A percentile compares a stretch with the other conserved stretches of the same genome.
Evolutionary conservation across 37 sponge, comb jelly and placozoan species (phyloP).

Genomic region (Eunapius fragilis): DNA sequence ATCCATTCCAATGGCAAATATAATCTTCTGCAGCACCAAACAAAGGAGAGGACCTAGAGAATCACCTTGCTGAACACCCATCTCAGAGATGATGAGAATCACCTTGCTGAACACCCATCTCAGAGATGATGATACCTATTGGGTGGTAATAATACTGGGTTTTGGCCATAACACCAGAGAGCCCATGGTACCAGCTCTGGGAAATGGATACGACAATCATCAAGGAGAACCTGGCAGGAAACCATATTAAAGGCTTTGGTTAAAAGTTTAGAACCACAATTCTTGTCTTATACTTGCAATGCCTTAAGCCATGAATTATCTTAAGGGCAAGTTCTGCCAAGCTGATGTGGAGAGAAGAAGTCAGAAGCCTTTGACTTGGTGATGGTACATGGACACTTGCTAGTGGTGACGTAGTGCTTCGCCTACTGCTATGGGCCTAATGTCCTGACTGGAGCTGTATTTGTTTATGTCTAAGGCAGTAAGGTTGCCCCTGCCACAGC

Average conservation of each 20-base stretch:
- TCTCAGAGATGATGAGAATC: neutral
- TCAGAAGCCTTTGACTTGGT: no score
- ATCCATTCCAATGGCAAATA: neutral
- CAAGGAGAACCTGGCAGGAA: neutral
- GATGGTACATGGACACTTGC: no score
- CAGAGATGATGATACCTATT: neutral
- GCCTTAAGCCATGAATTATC: no score
- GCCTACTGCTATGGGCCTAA: no score
- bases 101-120: neutral
- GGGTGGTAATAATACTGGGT: neutral
- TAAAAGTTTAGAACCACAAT: no score
- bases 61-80: neutral
- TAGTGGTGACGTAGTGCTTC: no score
- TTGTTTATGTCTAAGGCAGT: no score
- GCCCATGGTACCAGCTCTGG: neutral
- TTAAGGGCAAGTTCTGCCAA: no score
- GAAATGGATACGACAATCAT: neutral
- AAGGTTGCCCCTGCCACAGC: no score
- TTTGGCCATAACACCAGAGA: neutral
- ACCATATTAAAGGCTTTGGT: neutral
- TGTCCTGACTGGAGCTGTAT: no score
- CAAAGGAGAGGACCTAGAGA: neutral
- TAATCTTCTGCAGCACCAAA: neutral
- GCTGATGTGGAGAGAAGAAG: no score
- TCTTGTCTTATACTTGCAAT: no score